Percentiles rank a stretch among this genome's conserved stretches.
These are phyloP conservation scores for Heliconius melpomene DNA, from an alignment of 1,140 invertebrate genomes.

Conservation along the genomic window DNA sequence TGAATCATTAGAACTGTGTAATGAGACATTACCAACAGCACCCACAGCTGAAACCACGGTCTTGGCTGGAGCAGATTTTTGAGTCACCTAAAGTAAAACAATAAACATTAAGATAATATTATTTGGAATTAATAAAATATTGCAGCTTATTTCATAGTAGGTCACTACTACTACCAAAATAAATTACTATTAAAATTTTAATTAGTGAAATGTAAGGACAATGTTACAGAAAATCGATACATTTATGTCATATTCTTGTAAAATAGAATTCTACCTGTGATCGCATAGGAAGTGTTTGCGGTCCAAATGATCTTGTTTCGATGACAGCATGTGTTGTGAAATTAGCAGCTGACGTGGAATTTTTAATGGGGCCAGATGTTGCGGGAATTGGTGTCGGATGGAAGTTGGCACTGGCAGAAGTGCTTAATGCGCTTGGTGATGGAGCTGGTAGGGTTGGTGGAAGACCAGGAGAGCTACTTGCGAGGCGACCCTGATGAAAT, in stretches of 20 bases:
- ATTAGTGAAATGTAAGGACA: neutral
- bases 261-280: slow-evolving; percentile 68
- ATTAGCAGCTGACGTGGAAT: slow-evolving; percentile 81
- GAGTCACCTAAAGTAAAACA: slow-evolving; percentile 59
- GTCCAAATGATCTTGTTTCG: slow-evolving; percentile 80
- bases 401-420: slow-evolving; percentile 75
- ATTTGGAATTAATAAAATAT: neutral
- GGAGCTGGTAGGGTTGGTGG: slow-evolving; percentile 85
- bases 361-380: slow-evolving; percentile 81
- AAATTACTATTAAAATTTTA: neutral
- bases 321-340: slow-evolving; percentile 81
- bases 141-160: neutral
- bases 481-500: slow-evolving; percentile 62
- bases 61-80: slow-evolving; percentile 77
- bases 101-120: neutral
- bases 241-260: neutral
- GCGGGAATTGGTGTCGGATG: slow-evolving; percentile 78
- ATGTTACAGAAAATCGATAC: neutral
- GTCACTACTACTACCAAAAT: neutral
- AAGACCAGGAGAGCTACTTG: slow-evolving; percentile 79
- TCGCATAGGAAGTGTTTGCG: slow-evolving; percentile 78
- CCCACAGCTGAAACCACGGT: slow-evolving; percentile 76
- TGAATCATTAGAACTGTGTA: slow-evolving; percentile 95
- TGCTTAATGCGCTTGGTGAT: slow-evolving; percentile 81
- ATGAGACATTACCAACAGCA: slow-evolving; percentile 86